A percentile compares a stretch with the other conserved stretches of the same genome.
These are phyloP conservation scores for Rhinophrynus dorsalis DNA, from an alignment of 2,797 vertebrate genomes.

Conservation along the genomic window DNA sequence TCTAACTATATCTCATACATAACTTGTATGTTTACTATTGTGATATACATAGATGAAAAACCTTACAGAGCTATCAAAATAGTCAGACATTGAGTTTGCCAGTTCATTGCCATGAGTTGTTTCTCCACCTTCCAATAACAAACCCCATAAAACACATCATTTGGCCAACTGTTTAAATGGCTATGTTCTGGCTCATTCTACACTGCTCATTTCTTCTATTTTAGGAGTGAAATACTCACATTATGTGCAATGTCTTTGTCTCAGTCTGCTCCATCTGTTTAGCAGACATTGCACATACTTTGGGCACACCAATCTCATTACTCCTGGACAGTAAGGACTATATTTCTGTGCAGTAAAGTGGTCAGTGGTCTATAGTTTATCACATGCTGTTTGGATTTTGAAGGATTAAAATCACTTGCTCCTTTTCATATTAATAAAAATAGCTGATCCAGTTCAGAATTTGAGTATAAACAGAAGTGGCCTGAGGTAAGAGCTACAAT, in stretches of 20 bases:
- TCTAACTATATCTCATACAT: no score
- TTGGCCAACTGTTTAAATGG: not conserved
- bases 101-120: not conserved
- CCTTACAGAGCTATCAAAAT: no score
- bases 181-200: not conserved
- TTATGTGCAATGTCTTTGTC: not conserved
- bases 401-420: not conserved
- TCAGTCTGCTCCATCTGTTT: not conserved
- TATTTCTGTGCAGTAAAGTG: not conserved
- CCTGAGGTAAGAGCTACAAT: not conserved
- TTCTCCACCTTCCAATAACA: not conserved
- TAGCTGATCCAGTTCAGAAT: not conserved
- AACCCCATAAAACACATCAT: not conserved
- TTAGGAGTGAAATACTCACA: not conserved
- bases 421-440: not conserved
- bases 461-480: not conserved
- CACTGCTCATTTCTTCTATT: not conserved
- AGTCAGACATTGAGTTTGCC: no score
- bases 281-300: not conserved
- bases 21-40: no score
- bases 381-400: not conserved
- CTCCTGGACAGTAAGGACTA: not conserved
- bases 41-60: no score
- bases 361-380: not conserved
- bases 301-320: not conserved